Percentiles rank a stretch among this genome's conserved stretches.
Conservation (phyloP, 2,113 vertebrate genomes). For the Eulemur macaco region DNA sequence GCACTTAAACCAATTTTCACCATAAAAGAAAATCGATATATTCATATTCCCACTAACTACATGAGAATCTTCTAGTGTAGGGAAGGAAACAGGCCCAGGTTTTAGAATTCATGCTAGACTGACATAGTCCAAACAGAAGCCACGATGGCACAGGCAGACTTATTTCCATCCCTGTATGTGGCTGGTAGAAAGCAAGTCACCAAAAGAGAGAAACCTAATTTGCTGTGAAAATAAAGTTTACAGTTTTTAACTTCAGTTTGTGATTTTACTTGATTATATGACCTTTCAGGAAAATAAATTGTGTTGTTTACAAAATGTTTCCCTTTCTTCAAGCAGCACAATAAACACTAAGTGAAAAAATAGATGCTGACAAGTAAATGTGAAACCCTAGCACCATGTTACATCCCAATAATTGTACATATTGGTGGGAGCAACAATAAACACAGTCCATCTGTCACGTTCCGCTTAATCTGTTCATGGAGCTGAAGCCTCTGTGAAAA, state of each 20-base stretch:
- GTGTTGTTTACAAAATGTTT: constrained; percentile 61
- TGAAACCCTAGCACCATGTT: constrained; percentile 12
- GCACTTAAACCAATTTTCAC: background rate
- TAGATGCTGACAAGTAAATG: constrained; percentile 48
- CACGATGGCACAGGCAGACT: background rate
- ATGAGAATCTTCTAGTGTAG: background rate
- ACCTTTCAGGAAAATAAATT: constrained; percentile 44
- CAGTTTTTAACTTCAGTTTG: background rate
- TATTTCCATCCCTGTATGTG: background rate
- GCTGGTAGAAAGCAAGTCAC: background rate
- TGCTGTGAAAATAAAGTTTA: constrained; percentile 46
- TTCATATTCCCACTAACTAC: background rate
- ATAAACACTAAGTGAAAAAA: constrained; percentile 55
- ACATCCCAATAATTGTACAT: constrained; percentile 55
- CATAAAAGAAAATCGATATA: constrained; percentile 1
- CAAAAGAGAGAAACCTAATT: background rate
- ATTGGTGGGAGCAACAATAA: constrained; percentile 53
- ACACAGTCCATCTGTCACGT: constrained; percentile 62
- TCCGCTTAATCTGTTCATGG: constrained; percentile 39
- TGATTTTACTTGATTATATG: constrained; percentile 53
- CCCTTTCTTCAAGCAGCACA: background rate
- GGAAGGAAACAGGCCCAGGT: background rate
- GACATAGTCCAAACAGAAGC: background rate
- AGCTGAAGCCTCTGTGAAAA: constrained; percentile 37
- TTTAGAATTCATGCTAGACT: background rate